phyloP scores from a whole-genome alignment of 2,888 invertebrate species.

The Tiliacea aurago region DNA sequence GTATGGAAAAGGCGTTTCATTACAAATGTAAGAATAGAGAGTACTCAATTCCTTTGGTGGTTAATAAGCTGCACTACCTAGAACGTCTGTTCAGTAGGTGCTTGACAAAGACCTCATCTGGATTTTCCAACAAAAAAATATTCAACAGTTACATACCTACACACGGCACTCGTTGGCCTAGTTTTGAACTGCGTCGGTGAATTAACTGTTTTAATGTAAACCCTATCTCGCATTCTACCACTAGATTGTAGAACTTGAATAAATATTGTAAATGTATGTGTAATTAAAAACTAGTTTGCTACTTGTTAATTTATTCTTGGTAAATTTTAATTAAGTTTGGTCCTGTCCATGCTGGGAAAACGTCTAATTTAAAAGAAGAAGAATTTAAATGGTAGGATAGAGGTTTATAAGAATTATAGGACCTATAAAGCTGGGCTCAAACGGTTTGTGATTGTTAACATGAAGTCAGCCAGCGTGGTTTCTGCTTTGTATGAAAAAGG shows the following conservation, averaged over 20 bases:
- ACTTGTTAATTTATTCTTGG: constrained; percentile 1
- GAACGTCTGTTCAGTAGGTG: neutral
- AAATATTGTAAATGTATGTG: constrained; percentile 25
- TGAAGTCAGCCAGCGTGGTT: too few relatives aligned
- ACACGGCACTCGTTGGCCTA: constrained; percentile 47
- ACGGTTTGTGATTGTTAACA: too few relatives aligned
- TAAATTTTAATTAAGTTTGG: constrained; percentile 24
- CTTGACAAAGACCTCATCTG: neutral
- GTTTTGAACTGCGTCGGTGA: constrained; percentile 42
- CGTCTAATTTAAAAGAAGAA: neutral
- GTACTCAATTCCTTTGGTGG: too few relatives aligned
- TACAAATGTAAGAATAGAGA: too few relatives aligned
- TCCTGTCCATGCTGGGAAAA: neutral
- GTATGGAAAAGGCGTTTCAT: too few relatives aligned
- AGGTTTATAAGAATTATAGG: too few relatives aligned
- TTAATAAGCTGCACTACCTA: neutral
- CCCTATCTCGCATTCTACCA: constrained; percentile 34
- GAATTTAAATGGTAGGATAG: neutral
- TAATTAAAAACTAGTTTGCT: constrained; percentile 42
- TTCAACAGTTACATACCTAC: constrained; percentile 19
- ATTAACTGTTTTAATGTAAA: constrained; percentile 58
- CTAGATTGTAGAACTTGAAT: constrained; percentile 24
- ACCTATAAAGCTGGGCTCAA: too few relatives aligned
- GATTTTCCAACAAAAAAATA: constrained; percentile 8
- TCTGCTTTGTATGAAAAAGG: too few relatives aligned